phyloP scores from a whole-genome alignment of 2,797 vertebrate genomes.

The Pseudotriccus pelzelni region DNA sequence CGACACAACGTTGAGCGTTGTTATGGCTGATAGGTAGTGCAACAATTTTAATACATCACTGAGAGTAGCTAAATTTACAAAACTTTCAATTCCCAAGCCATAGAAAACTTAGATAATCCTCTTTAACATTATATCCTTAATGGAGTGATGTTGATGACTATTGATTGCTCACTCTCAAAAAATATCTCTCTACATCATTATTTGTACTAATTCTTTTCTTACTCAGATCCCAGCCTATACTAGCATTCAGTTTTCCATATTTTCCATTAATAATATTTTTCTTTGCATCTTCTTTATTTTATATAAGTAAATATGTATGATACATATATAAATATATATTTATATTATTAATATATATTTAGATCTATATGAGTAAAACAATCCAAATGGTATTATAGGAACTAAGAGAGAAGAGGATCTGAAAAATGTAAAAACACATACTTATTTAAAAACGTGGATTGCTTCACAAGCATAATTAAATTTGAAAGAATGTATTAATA shows the following conservation, averaged over 20 bases:
- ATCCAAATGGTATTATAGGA: neutral
- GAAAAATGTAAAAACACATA: neutral
- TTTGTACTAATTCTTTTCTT: neutral
- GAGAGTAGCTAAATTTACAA: neutral
- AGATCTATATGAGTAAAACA: neutral
- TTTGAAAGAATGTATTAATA: neutral
- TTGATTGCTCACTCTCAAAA: rapidly evolving
- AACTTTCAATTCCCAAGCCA: neutral
- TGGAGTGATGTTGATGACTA: neutral
- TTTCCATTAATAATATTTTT: neutral
- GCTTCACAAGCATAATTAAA: neutral
- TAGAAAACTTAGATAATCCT: neutral
- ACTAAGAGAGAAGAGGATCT: neutral
- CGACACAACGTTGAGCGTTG: neutral
- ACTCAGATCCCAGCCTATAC: neutral
- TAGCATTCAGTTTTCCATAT: neutral
- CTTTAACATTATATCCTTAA: neutral
- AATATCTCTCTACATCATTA: neutral
- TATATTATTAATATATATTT: neutral
- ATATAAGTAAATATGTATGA: neutral
- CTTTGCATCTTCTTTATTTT: neutral
- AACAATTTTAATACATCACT: neutral
- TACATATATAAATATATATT: neutral
- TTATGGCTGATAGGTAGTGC: neutral
- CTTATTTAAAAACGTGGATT: neutral